These are phyloP conservation scores for Sinocyclocheilus rhinocerous DNA, from an alignment of 2,113 vertebrate species.

Conservation along the genomic window DNA sequence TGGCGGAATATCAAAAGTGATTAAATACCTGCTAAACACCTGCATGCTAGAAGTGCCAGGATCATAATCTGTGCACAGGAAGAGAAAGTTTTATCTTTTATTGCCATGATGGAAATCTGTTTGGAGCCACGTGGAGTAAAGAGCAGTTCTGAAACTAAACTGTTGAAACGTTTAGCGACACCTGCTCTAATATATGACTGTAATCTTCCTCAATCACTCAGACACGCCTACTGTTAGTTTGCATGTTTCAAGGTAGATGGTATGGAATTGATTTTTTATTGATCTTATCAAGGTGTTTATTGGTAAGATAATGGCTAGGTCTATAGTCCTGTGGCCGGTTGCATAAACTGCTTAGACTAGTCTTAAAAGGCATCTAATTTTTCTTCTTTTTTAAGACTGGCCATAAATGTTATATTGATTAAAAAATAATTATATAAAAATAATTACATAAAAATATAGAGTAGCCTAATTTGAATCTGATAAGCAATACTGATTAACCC, in stretches of 20 bases:
- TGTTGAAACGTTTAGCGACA: background rate
- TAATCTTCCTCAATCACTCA: background rate
- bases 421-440: too few species aligned
- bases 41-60: constrained; percentile 11
- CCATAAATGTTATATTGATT: too few species aligned
- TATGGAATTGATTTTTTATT: constrained; percentile 16
- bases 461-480: too few species aligned
- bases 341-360: too few species aligned
- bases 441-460: too few species aligned
- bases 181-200: background rate
- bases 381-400: too few species aligned
- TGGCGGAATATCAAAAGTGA: background rate
- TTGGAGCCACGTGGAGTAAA: background rate
- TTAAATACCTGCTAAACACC: constrained; percentile 41
- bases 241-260: constrained; percentile 2
- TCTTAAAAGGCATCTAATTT: too few species aligned
- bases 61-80: constrained; percentile 4
- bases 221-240: constrained; percentile 31
- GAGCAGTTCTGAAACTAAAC: constrained; percentile 1
- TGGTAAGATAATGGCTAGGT: constrained; percentile 9
- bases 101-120: constrained; percentile 35
- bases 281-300: background rate
- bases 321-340: constrained; percentile 1
- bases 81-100: background rate
- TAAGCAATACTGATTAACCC: too few species aligned